Percentiles rank a stretch among this genome's conserved stretches.
phyloP scores from a whole-genome alignment of 2,113 vertebrate species.

The Phalacrocorax aristotelis region DNA sequence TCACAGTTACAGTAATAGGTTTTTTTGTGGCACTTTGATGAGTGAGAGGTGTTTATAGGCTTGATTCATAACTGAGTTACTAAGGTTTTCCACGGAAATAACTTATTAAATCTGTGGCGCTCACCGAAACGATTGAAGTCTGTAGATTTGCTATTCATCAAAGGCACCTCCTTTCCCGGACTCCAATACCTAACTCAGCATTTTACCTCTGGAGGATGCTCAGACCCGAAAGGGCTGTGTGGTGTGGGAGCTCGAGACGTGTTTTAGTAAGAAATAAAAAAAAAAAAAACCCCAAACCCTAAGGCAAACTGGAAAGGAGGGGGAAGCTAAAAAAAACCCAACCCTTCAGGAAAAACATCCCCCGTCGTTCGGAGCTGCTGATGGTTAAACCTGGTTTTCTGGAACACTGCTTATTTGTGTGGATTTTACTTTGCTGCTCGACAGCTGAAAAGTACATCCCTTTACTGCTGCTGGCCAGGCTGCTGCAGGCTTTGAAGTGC shows the following conservation, averaged over 20 bases:
- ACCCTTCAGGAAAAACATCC: conserved; percentile 15
- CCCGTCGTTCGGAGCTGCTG: background rate
- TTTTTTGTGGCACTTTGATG: conserved; percentile 73
- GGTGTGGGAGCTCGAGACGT: background rate
- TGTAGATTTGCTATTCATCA: conserved; percentile 66
- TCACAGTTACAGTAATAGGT: conserved; percentile 63
- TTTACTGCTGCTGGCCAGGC: background rate
- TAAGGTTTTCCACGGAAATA: conserved; percentile 82
- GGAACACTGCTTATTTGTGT: conserved; percentile 63
- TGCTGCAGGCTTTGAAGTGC: conserved; percentile 46
- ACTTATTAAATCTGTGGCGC: conserved; percentile 76
- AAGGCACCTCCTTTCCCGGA: conserved; percentile 47
- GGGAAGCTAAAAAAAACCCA: background rate
- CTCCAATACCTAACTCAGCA: conserved; percentile 45
- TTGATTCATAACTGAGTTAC: conserved; percentile 75
- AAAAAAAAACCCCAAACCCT: background rate
- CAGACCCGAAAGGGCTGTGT: background rate
- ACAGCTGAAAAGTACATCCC: conserved; percentile 12
- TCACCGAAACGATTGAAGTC: conserved; percentile 68
- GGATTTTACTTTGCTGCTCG: background rate
- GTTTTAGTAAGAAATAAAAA: background rate
- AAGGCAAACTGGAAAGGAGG: conserved; percentile 5
- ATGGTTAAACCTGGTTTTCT: conserved; percentile 44
- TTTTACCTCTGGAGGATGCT: conserved; percentile 38
- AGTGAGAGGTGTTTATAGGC: conserved; percentile 77